Base-by-base conservation (phyloP, 2,888 invertebrate species). In the Onchidella celtica region DNA sequence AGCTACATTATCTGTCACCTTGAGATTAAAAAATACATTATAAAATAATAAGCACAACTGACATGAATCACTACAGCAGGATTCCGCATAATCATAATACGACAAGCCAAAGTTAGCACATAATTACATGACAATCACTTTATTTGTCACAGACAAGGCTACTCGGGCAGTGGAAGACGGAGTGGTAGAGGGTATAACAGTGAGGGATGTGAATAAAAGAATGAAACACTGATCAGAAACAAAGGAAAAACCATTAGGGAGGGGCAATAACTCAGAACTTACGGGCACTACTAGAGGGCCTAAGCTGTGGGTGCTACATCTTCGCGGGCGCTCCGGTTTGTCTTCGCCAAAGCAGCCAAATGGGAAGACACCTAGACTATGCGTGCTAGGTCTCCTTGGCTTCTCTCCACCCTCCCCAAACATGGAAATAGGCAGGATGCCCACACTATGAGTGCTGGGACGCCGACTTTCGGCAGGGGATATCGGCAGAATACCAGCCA, bases 281-380 rank as follows among this genome's bases (percentile, higher is more conserved):
- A 91, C 91, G 76, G 91, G 90, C 47, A 89, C 88, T 74, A 89
- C 88, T 74, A 90, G 86, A 17, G 91, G 90, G 36, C 91, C 91
- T 80, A 90, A 85, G 78, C 90, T 90, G 84, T 90, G 90, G 1
- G 91, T 87, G 84, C 89, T 89, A 61, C 88, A 87, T 74, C 90
- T 84, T 70, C 90, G 82, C 36, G 87, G 86, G 66, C 86, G 77
- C 40, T 87, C 87, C 83, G 85, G 86, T 74, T 85, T 85, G 21
- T 89, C 89, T 29, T 88, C 88, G 47, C 86, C 87, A 63, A 87
- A 88, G 84, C 85, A 86, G 73, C 88, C 88, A 59, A 89, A 82
- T 38, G 89, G 89, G 70, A 90, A 87, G 38, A 90, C 87, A 47
- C 90, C 90, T 72, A 90, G 87, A 85, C 90, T 90, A 85, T 90